Base-by-base conservation (phyloP, 2,888 invertebrate genomes). In the Steinernema hermaphroditum region DNA sequence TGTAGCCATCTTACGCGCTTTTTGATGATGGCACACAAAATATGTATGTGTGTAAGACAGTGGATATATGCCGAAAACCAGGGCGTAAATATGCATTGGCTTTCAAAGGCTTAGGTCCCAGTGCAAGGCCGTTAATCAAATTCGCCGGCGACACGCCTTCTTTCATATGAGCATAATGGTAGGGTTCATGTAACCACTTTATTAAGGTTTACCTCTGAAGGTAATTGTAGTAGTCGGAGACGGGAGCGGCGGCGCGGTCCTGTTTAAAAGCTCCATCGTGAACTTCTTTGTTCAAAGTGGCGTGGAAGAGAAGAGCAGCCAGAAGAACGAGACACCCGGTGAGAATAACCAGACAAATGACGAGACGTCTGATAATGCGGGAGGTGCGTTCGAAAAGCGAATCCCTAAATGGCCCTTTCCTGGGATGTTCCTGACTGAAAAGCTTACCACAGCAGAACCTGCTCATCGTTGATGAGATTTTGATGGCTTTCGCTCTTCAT, bases 401-500 rank as follows among this genome's bases (percentile, higher is more conserved):
- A 34, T 62, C 62, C 62, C 62, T 62, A 32, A 62, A 62, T 12
- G 1, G 8, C 1, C 4, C 14, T 54, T 54, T 24, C 14, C 22
- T 16, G 16, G 2, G 4, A 29, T 27, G 24, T 19, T n/a, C 2
- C 12, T 2, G 24, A 16, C 27, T 2, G 24, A 6, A 22, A 62
- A 9, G 32, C 29, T 62, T 29, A 62, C 62, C 62, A 62, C 12
- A 62, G 29, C 22, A 27, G 62, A 34, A 62, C 12, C 62, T 62
- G 62, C 32, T 62, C 62, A 2, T 62, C 62, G 16, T 12, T 19
- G 29, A 62, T 62, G 16, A 62, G 32, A 62, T 29, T 62, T 16
- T 62, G 62, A 32, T 32, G 29, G 32, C 62, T 62, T 14, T 62
- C 62, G 62, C 62, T 62, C 62, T 62, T 62, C 62, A 62, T 62